phyloP scores from a whole-genome alignment of 2,888 invertebrate genomes.

The Lepidocyrtoides sp. region DNA sequence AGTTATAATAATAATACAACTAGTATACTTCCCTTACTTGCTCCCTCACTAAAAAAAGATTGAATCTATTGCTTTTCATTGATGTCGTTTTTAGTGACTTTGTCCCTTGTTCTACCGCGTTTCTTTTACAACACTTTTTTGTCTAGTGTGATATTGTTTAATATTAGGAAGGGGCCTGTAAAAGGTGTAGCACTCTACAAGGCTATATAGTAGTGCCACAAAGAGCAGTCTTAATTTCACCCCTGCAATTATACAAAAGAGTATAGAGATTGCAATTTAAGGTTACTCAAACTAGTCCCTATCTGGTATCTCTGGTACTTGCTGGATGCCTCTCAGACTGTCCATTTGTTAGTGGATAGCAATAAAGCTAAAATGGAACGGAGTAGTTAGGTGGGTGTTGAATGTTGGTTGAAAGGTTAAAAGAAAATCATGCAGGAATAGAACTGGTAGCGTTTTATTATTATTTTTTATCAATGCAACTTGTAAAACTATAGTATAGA shows the following conservation, averaged over 20 bases:
- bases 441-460: not conserved
- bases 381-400: constrained; percentile 26
- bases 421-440: not conserved
- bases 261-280: constrained; percentile 6
- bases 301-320: not conserved
- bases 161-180: not conserved
- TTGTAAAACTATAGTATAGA: not conserved
- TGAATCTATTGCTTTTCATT: constrained; percentile 62
- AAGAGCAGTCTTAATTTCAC: constrained; percentile 38
- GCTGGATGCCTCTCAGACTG: not conserved
- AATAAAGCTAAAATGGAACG: constrained; percentile 18
- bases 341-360: not conserved
- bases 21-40: not conserved
- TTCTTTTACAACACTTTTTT: too few species aligned
- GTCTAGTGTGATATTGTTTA: not conserved
- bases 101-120: not conserved
- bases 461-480: not conserved
- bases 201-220: not conserved
- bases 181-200: not conserved
- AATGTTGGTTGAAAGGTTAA: not conserved
- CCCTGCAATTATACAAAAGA: constrained; percentile 40
- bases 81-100: constrained; percentile 2
- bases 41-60: too few species aligned
- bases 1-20: not conserved
- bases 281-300: constrained; percentile 17